phyloP scores from a whole-genome alignment of 2,888 invertebrate species.

The Orthosia gothica region DNA sequence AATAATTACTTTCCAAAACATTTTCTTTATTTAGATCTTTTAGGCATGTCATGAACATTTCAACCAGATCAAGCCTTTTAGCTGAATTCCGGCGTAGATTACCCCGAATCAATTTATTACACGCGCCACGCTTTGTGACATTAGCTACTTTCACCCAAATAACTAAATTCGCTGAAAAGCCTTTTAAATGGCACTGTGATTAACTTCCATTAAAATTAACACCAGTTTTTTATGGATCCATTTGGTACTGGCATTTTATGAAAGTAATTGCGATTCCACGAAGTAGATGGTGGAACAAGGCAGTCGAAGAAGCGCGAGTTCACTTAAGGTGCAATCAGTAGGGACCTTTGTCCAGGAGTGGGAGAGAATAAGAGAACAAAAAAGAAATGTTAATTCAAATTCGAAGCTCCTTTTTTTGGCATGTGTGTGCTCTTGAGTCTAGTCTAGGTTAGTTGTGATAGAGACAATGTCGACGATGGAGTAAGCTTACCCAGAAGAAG shows the following conservation, averaged over 20 bases:
- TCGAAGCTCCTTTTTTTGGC: no score
- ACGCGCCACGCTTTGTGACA: conserved; percentile 24
- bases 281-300: no score
- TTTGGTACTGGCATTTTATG: background rate
- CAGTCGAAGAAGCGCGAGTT: no score
- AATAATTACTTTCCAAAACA: conserved; percentile 3
- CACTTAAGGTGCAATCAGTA: no score
- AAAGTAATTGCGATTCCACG: background rate
- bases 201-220: conserved; percentile 20
- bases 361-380: no score
- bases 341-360: no score
- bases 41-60: conserved; percentile 1
- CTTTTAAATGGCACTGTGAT: conserved; percentile 18
- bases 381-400: no score
- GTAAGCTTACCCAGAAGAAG: no score
- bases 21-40: background rate
- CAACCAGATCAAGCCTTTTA: conserved; percentile 38
- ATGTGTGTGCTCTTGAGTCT: no score
- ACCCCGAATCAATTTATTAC: conserved; percentile 36
- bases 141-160: conserved; percentile 27
- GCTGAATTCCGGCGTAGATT: conserved; percentile 17
- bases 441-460: no score
- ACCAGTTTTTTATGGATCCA: conserved; percentile 10
- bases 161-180: conserved; percentile 22
- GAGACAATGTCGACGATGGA: no score